These are phyloP conservation scores for Cremastinae sp. DNA, from an alignment of 2,888 invertebrate genomes.

Conservation along the genomic window DNA sequence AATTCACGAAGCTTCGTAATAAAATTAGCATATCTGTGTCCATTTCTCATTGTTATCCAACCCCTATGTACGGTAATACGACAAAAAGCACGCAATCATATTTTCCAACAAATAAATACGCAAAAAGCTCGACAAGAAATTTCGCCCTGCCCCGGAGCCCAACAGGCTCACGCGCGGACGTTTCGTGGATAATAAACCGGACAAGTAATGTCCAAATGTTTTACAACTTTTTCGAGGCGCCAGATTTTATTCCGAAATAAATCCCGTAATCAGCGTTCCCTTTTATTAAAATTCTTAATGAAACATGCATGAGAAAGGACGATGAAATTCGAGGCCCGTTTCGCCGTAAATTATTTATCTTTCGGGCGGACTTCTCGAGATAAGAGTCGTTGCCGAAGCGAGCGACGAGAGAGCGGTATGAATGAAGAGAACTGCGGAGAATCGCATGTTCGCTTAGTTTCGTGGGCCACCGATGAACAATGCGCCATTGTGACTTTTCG, in stretches of 20 bases:
- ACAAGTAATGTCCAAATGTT: not conserved
- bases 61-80: constrained; percentile 38
- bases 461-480: constrained; percentile 23
- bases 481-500: constrained; percentile 42
- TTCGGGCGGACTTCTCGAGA: not conserved
- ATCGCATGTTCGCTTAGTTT: constrained; percentile 28
- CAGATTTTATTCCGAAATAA: no score
- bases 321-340: no score
- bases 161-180: not conserved
- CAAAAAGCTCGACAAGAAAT: constrained; percentile 29
- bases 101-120: constrained; percentile 36
- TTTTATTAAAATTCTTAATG: no score
- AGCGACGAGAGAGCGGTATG: not conserved
- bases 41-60: constrained; percentile 15
- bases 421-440: constrained; percentile 1
- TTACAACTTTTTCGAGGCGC: no score
- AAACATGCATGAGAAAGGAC: no score
- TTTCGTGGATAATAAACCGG: not conserved
- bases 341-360: no score
- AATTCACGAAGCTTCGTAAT: constrained; percentile 23
- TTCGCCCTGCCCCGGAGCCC: not conserved
- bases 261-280: no score
- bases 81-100: constrained; percentile 47
- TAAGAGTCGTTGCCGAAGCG: not conserved
- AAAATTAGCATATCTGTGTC: not conserved